phyloP scores from a whole-genome alignment of 2,888 invertebrate genomes.

The Nipponacmea schrenckii region DNA sequence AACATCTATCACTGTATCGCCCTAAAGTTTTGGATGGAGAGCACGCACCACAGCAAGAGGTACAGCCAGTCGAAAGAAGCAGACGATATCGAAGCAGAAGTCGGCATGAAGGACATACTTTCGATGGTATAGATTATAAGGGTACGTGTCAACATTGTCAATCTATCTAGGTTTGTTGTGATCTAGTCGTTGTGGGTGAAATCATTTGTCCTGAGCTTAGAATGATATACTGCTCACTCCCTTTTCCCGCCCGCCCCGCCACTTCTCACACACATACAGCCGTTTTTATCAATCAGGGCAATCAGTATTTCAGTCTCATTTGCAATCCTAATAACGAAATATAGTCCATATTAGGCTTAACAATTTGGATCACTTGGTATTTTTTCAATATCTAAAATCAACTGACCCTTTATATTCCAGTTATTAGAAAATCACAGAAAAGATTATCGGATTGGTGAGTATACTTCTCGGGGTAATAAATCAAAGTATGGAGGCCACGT shows the following conservation, averaged over 20 bases:
- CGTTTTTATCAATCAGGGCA: too few relatives aligned
- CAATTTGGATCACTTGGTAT: too few relatives aligned
- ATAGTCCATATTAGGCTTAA: too few relatives aligned
- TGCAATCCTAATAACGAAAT: too few relatives aligned
- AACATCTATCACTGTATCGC: not conserved
- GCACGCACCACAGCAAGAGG: not conserved
- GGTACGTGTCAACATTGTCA: not conserved
- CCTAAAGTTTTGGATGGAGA: not conserved
- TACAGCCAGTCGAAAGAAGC: not conserved
- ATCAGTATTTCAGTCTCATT: too few relatives aligned
- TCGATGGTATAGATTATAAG: not conserved
- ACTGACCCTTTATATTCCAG: not conserved
- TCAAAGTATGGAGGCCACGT: too few relatives aligned
- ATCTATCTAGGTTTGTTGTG: not conserved
- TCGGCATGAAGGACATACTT: not conserved
- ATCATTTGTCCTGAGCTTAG: too few relatives aligned
- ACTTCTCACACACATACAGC: too few relatives aligned
- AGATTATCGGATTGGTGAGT: not conserved
- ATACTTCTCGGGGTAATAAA: too few relatives aligned
- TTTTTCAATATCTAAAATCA: not conserved
- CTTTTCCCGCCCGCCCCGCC: too few relatives aligned
- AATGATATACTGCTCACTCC: too few relatives aligned
- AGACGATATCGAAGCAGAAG: not conserved
- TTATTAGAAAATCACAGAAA: not conserved
- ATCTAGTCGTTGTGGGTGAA: too few relatives aligned